A percentile compares a stretch with the other conserved stretches of the same genome.
These are phyloP conservation scores for Corynorhinus townsendii DNA, from an alignment of 2,113 vertebrate species.

Conservation along the genomic window DNA sequence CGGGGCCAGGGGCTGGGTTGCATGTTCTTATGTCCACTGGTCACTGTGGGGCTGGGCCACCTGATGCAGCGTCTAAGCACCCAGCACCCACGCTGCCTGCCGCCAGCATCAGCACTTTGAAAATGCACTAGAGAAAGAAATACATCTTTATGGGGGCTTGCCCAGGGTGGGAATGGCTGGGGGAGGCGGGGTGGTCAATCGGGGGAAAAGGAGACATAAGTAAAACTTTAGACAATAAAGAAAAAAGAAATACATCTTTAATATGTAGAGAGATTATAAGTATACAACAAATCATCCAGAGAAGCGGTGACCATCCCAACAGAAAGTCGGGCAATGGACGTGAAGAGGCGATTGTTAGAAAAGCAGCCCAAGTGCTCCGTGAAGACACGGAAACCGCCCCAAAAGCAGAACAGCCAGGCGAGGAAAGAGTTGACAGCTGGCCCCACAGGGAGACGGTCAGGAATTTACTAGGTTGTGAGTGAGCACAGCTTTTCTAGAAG, in stretches of 20 bases:
- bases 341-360: accelerated
- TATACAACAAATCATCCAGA: neutral
- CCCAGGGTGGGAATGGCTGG: too few relatives aligned
- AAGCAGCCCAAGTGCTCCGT: accelerated
- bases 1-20: neutral
- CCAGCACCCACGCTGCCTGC: too few relatives aligned
- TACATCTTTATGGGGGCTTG: neutral
- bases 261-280: neutral
- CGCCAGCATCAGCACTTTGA: neutral
- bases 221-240: too few relatives aligned
- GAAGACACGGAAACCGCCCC: accelerated
- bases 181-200: too few relatives aligned
- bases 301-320: accelerated
- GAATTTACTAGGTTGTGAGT: accelerated
- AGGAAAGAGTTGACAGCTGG: neutral
- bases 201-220: too few relatives aligned
- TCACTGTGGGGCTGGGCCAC: accelerated
- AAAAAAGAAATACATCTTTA: neutral
- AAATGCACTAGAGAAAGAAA: neutral
- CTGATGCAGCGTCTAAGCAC: accelerated
- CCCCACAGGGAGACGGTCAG: accelerated
- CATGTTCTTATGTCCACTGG: accelerated
- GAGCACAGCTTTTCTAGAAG: neutral
- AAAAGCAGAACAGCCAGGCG: accelerated
- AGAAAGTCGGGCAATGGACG: neutral